phyloP scores from a whole-genome alignment of 2,888 invertebrate genomes.

The Galeruca laticollis region DNA sequence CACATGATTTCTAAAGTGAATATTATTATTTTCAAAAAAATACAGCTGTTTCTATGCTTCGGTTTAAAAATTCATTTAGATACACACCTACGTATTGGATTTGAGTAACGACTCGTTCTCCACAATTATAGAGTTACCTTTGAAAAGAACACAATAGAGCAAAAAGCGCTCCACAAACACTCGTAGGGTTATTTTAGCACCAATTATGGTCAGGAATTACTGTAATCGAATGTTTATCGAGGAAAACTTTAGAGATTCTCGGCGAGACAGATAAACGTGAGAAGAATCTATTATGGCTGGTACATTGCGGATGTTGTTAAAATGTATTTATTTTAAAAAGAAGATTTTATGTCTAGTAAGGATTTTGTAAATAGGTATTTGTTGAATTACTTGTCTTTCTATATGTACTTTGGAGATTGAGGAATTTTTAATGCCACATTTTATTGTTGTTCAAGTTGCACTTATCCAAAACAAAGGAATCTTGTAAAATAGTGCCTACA shows the following conservation, averaged over 20 bases:
- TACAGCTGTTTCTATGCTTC: too few relatives aligned
- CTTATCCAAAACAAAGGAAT: too few relatives aligned
- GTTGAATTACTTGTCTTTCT: not conserved
- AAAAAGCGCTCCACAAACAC: constrained; percentile 8
- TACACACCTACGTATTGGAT: not conserved
- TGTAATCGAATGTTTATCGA: constrained; percentile 41
- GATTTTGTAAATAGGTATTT: not conserved
- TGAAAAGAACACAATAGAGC: constrained; percentile 15
- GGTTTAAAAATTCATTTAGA: too few relatives aligned
- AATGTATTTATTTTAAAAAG: constrained; percentile 25
- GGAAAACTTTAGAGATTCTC: constrained; percentile 41
- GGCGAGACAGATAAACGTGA: constrained; percentile 39
- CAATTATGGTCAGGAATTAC: constrained; percentile 44
- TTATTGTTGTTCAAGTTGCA: not conserved
- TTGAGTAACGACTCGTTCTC: not conserved
- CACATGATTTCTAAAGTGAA: too few relatives aligned
- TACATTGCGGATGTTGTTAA: constrained; percentile 30
- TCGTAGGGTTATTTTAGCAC: constrained; percentile 39
- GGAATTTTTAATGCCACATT: not conserved
- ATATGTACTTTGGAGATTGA: not conserved
- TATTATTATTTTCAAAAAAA: too few relatives aligned
- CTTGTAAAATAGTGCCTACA: too few relatives aligned
- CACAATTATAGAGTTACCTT: constrained; percentile 15
- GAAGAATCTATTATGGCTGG: constrained; percentile 24
- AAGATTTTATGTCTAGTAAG: constrained; percentile 15